These are phyloP conservation scores for Epinephelus fuscoguttatus DNA, from an alignment of 2,113 vertebrate species.

Conservation along the genomic window DNA sequence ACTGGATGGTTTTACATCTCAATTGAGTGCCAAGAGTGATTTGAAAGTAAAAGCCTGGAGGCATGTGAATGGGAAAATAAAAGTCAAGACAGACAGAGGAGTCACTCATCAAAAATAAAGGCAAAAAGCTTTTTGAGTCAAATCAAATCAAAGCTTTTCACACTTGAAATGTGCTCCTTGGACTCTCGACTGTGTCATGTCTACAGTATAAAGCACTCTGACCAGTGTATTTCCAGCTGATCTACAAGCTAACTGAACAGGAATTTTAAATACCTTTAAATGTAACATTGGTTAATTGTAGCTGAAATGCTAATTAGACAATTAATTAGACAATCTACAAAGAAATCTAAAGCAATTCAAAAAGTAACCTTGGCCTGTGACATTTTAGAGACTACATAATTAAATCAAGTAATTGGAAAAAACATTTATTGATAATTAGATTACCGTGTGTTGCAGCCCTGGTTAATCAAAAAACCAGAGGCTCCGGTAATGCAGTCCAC, in stretches of 20 bases:
- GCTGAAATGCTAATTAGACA: neutral
- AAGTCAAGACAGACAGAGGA: neutral
- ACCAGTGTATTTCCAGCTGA: neutral
- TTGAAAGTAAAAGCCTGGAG: neutral
- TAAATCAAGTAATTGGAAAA: neutral
- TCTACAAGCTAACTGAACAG: neutral
- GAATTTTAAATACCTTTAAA: neutral
- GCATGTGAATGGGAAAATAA: neutral
- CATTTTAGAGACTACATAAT: neutral
- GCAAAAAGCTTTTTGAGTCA: conserved; percentile 3
- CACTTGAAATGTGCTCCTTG: neutral
- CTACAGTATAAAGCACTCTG: neutral
- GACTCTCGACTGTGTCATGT: neutral
- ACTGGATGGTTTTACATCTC: conserved; percentile 9
- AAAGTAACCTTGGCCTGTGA: neutral
- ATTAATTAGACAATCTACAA: neutral
- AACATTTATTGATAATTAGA: neutral
- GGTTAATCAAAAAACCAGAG: neutral
- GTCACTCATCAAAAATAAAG: neutral
- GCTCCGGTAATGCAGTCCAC: neutral
- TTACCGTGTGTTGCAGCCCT: neutral
- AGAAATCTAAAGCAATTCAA: neutral
- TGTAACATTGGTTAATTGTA: neutral
- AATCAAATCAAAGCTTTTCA: conserved; percentile 34
- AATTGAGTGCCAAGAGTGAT: neutral